Base-by-base conservation (phyloP, 2,113 vertebrate species). In the Oncorhynchus nerka region DNA sequence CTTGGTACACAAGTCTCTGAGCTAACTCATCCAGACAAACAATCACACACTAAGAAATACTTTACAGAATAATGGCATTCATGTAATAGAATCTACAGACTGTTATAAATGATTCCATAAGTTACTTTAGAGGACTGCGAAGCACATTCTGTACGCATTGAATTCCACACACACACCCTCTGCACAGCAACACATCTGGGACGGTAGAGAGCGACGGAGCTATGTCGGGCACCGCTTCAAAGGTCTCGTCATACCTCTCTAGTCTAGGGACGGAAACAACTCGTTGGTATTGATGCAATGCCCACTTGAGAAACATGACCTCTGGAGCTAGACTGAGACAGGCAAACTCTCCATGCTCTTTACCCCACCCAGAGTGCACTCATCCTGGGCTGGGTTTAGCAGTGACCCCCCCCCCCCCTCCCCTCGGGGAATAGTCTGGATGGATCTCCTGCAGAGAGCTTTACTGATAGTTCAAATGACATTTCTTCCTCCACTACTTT, bases 251-350 rank as follows among this genome's bases (percentile, higher is more conserved):
- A 69, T 66, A 68, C 45, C 1, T 75, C 24, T 0, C 30, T 67
- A 34, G 61, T 73, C 82, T 73, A 15, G 70, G 73, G 78, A 73
- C 68, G 72, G 69, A 81, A 75, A 19, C 19, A 32, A 67, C 22
- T 19, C 61, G 24, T 57, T 81, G 76, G 69, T 64, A 67, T 74
- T 80, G 59, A 9, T 48, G 24, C 1, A 71, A 45, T 34, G 9
- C 70, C 71, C 75, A 61, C 70, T 71, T 79, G 78, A 85, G 67
- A 0, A 75, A 86, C 70, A 76, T 77, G 79, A 83, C 49, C 57
- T 61, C 34, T 65, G 67, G 70, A 19, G 64, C 76, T 57, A 61
- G 12, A 45, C 39, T 48, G 70, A 45, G 74, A 32, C 20, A 59
- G 20, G 51, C 51, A 7, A 6, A 4, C 24, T 67, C 65, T 32